Conservation (phyloP, 2,888 invertebrate species). For the Macrosiphum euphorbiae region DNA sequence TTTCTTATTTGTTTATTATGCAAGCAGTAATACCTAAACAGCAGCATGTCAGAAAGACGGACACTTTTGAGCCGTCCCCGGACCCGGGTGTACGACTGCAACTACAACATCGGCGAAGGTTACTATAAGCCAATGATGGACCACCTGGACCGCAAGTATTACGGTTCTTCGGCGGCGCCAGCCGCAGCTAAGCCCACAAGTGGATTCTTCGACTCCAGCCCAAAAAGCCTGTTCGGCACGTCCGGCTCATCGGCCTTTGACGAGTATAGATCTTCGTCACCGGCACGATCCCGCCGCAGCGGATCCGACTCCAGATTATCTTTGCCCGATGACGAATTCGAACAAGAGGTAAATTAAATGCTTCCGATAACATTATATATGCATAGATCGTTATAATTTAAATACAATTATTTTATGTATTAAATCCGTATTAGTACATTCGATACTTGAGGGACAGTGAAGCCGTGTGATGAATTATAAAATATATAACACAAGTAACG, state of each 20-base stretch:
- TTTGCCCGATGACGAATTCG: constrained; percentile 65
- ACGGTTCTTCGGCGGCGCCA: constrained; percentile 69
- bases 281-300: constrained; percentile 75
- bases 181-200: constrained; percentile 73
- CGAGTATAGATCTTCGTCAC: constrained; percentile 70
- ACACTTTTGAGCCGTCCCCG: constrained; percentile 74
- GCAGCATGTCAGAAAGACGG: constrained; percentile 66
- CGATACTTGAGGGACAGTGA: background rate
- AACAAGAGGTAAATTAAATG: constrained; percentile 65
- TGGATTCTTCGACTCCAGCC: constrained; percentile 70
- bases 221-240: constrained; percentile 69
- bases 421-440: background rate
- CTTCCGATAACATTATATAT: background rate
- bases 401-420: background rate
- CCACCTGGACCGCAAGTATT: constrained; percentile 80
- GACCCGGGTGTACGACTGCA: constrained; percentile 87
- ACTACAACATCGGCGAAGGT: constrained; percentile 87
- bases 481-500: background rate
- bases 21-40: background rate
- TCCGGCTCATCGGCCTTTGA: constrained; percentile 69
- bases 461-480: background rate
- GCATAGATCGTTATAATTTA: background rate
- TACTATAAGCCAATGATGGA: constrained; percentile 85
- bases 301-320: constrained; percentile 66
- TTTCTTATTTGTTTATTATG: background rate